Evolutionary conservation across 2,113 vertebrate genomes (phyloP), one percentile per base, ranked within the genome.

Genomic region (Theristicus caerulescens): DNA sequence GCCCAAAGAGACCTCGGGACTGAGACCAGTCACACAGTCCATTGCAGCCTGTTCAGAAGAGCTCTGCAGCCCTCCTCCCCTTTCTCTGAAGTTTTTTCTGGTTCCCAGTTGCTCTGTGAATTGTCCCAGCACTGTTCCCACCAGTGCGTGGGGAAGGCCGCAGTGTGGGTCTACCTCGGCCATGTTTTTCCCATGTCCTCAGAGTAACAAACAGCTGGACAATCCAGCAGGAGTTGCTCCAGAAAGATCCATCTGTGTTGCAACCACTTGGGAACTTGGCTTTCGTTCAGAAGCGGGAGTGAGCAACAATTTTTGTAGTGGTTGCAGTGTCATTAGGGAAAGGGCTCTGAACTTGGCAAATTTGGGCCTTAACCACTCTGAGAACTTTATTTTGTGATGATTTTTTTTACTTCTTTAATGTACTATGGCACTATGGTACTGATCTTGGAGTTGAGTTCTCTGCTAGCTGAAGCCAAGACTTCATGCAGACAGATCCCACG

Each of bases 341-440:
- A 32, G 49, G 21, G 61, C 57, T 90, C 65, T 59, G 55, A 22
- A 31, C 25, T n/a, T 67, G 54, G 36, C n/a, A 59, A 34, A 79
- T 40, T 1, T 47, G 65, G 9, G 19, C 29, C 47, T 64, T 44
- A 71, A 32, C 18, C 11, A 9, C 52, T 22, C 54, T 0, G 0
- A 84, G 38, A 58, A 55, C 17, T 85, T 74, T 9, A 26, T 26
- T 93, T 77, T 47, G 36, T 59, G 16, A 29, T 54, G 9, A 13
- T 11, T 44, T 76, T 42, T 42, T 49, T 88, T 64, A 8, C 58
- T 65, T 31, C 65, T 84, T 72, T 42, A 36, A 6, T 34, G 61
- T n/a, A 8, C 3, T n/a, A 49, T 57, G 62, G 24, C 20, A 12
- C 24, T 46, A 4, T 32, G 42, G 14, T 47, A 26, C 62, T 82